phyloP scores from a whole-genome alignment of 2,888 invertebrate genomes.

The Zaprionus lineosus region DNA sequence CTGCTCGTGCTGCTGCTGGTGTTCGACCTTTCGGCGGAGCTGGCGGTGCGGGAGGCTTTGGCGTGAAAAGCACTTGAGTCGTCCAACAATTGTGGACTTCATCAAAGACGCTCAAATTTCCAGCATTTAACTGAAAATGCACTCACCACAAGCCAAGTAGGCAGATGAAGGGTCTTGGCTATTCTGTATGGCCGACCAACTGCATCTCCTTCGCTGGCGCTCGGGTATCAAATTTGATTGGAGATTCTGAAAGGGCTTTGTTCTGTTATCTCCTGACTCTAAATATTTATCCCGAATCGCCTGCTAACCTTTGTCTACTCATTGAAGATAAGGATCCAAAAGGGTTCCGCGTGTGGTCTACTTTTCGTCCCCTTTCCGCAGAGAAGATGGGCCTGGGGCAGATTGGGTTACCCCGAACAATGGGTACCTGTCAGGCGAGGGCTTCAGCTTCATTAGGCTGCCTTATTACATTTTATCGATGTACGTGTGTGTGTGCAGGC shows the following conservation, averaged over 20 bases:
- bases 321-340: conserved; percentile 25
- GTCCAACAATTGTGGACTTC: conserved; percentile 46
- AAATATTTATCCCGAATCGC: conserved; percentile 14
- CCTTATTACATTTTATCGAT: conserved; percentile 37
- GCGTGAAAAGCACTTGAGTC: conserved; percentile 71
- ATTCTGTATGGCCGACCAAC: conserved; percentile 25
- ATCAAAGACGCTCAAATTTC: conserved; percentile 52
- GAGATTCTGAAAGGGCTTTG: conserved; percentile 19
- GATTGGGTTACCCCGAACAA: too few species aligned
- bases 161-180: conserved; percentile 12
- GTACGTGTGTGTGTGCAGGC: too few species aligned
- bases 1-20: too few species aligned
- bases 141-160: too few species aligned
- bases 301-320: not conserved
- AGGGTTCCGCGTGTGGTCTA: conserved; percentile 43
- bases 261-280: conserved; percentile 34
- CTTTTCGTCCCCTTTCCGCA: too few species aligned
- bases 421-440: conserved; percentile 24
- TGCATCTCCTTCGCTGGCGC: conserved; percentile 11
- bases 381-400: too few species aligned
- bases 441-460: conserved; percentile 31
- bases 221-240: conserved; percentile 23
- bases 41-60: too few species aligned
- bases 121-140: conserved; percentile 49
- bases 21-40: too few species aligned